Evolutionary conservation across 2,797 vertebrate genomes (phyloP).

Genomic region (Anabacerthia variegaticeps): DNA sequence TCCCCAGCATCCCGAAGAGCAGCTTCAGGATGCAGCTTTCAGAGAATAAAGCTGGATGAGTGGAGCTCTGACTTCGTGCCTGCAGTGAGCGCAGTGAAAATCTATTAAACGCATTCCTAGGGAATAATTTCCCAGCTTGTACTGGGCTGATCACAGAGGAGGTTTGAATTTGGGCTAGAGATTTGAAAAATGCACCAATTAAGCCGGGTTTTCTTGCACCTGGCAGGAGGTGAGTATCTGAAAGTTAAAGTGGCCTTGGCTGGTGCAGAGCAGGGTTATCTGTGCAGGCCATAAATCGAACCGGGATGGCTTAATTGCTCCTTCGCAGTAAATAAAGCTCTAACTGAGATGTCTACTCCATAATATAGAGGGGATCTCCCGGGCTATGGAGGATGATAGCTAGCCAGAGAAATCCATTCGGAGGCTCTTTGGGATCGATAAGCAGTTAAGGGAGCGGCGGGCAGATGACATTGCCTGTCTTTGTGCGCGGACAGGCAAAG

Average conservation of each 20-base stretch:
- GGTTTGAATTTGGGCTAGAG: background rate
- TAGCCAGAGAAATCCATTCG: background rate
- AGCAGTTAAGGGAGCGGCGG: background rate
- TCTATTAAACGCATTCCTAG: background rate
- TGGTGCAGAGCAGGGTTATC: background rate
- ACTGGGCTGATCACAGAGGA: background rate
- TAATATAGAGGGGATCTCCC: constrained; percentile 1
- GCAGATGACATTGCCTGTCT: constrained; percentile 35
- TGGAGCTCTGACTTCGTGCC: background rate
- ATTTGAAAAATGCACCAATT: background rate
- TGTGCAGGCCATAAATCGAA: background rate
- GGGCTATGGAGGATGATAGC: background rate
- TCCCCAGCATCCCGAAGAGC: background rate
- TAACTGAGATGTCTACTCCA: background rate
- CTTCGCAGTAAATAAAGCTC: constrained; percentile 43
- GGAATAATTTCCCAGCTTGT: background rate
- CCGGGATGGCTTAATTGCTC: background rate
- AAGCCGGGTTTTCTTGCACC: background rate
- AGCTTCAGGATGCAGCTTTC: background rate
- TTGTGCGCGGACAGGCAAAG: background rate
- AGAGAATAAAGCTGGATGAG: background rate
- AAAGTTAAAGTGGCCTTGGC: constrained; percentile 20
- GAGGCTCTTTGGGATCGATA: constrained; percentile 43
- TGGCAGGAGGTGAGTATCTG: background rate
- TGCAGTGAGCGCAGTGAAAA: background rate